Conservation (phyloP, 2,888 invertebrate genomes). For the Dicyrtoma fusca region DNA sequence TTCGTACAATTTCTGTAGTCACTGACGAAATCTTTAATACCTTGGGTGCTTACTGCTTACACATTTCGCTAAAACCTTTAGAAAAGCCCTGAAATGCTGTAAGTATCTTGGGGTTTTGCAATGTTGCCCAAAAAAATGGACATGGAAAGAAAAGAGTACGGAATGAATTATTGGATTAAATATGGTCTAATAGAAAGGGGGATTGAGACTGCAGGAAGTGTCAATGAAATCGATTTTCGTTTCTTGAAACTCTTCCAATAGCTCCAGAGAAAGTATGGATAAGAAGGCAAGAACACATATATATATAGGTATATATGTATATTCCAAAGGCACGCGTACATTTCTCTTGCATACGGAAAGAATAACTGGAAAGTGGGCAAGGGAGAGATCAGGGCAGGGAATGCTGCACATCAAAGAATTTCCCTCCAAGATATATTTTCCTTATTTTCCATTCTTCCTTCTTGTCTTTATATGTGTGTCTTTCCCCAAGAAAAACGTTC, state of each 20-base stretch:
- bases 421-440: constrained; percentile 19
- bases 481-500: background rate
- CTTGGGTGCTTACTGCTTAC: too few relatives aligned
- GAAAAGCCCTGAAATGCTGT: too few relatives aligned
- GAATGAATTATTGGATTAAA: constrained; percentile 7
- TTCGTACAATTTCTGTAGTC: too few relatives aligned
- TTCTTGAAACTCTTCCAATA: constrained; percentile 26
- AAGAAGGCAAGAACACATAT: background rate
- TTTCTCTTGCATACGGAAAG: too few relatives aligned
- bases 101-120: too few relatives aligned
- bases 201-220: constrained; percentile 1
- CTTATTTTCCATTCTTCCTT: constrained; percentile 19
- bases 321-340: background rate
- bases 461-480: background rate
- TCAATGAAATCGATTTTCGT: constrained; percentile 21
- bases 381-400: background rate
- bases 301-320: background rate
- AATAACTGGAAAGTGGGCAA: background rate
- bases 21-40: too few relatives aligned
- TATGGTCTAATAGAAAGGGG: background rate
- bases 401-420: constrained; percentile 16
- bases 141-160: background rate
- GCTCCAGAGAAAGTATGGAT: background rate
- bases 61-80: too few relatives aligned
- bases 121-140: too few relatives aligned